Base-by-base conservation (phyloP, 2,797 vertebrate genomes). In the Hoplostethus mediterraneus region DNA sequence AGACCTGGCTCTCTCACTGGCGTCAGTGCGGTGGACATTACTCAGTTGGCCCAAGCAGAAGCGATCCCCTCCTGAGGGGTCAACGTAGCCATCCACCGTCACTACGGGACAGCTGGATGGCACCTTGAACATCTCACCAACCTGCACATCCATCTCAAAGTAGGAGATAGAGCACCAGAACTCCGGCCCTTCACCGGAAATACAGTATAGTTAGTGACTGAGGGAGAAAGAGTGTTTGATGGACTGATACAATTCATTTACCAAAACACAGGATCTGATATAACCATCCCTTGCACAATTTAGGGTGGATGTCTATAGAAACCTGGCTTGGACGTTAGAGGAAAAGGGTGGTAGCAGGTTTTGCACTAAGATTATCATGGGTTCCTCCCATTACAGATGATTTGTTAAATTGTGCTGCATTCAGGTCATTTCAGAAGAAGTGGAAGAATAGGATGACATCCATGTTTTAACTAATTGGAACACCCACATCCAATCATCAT, bases 131-230 rank as follows among this genome's bases (percentile, higher is more conserved):
- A 93, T 94, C 89, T 95, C 94, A 2, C 95, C 94, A 40, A 95
- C 93, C 83, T 94, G 95, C 40, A 95, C 90, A 2, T 95, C 94
- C 95, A 95, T 93, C 87, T 95, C 93, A 60, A 96, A 95, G 77
- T 94, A 96, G 10, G 94, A 94, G 60, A 95, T 92, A 2, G 95
- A 95, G 75, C 93, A 95, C 93, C 94, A 95, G 31, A 95, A 95
- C 75, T 95, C 94, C 0, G 95, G 95, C 13, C 95, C 95, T 96
- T 59, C 48, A 66, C 21, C 3, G 31, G 21, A 31, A 59, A 58
- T 17, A 58, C 21, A 21, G 21, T 21, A 21, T 21, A 21, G 21
- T 21, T 21, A 21, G 21, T 21, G 12, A 42, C 10, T 11, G 40
- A 42, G 40, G 10, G 40, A 42, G 40, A 28, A 55, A 61, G 11